phyloP scores from a whole-genome alignment of 2,888 invertebrate species.

The Dryadula phaetusa region DNA sequence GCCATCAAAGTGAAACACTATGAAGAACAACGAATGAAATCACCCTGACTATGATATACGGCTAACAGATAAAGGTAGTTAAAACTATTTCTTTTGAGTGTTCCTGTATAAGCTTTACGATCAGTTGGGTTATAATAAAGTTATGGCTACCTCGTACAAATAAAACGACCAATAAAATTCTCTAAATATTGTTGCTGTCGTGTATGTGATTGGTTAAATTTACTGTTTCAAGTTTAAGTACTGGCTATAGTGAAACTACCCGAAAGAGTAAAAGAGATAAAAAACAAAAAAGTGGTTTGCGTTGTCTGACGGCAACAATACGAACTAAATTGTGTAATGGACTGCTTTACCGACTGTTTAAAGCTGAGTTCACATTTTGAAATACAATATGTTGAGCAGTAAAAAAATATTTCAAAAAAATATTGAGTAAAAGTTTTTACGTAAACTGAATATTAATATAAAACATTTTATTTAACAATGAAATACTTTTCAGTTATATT shows the following conservation, averaged over 20 bases:
- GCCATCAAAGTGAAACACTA: slow-evolving; percentile 66
- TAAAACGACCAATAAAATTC: slow-evolving; percentile 54
- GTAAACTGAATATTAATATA: no score
- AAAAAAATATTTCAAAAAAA: neutral
- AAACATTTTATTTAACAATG: no score
- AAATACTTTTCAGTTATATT: no score
- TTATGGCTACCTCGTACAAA: slow-evolving; percentile 50
- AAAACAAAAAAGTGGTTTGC: slow-evolving; percentile 37
- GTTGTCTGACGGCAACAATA: slow-evolving; percentile 38
- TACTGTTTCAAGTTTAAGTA: slow-evolving; percentile 47
- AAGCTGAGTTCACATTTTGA: slow-evolving; percentile 19
- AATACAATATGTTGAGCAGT: neutral
- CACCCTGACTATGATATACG: slow-evolving; percentile 58
- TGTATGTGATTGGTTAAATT: slow-evolving; percentile 53
- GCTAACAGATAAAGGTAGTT: slow-evolving; percentile 52
- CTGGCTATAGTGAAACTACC: slow-evolving; percentile 39
- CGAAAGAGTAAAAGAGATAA: slow-evolving; percentile 40
- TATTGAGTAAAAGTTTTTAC: no score
- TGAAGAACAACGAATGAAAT: slow-evolving; percentile 70
- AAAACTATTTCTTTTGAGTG: slow-evolving; percentile 51
- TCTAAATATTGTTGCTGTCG: slow-evolving; percentile 48
- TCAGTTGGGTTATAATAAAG: slow-evolving; percentile 53
- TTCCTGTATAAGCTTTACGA: slow-evolving; percentile 50
- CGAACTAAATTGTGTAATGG: slow-evolving; percentile 32
- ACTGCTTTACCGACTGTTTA: slow-evolving; percentile 52